Conservation (phyloP, 2,888 invertebrate species). For the Caenorhabditis panamensis region DNA sequence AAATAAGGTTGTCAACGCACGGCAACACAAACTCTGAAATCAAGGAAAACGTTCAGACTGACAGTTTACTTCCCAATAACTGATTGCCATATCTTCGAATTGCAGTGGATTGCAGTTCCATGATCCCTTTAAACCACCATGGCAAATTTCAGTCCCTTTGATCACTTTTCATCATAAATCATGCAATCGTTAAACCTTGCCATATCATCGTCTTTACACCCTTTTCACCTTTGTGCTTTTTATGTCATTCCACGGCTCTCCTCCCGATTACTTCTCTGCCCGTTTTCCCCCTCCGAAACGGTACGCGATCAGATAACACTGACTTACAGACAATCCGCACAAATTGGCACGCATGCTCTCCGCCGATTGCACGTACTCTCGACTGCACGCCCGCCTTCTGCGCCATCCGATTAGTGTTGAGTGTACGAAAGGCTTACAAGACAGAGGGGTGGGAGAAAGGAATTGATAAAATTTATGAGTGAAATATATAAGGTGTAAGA, state of each 20-base stretch:
- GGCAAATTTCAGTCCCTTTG: not conserved
- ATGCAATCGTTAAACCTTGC: conserved; percentile 23
- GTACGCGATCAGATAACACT: conserved; percentile 26
- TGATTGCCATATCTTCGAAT: too few relatives aligned
- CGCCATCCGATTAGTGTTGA: conserved; percentile 59
- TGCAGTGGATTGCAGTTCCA: not conserved
- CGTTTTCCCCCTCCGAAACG: conserved; percentile 9
- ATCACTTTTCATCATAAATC: conserved; percentile 57
- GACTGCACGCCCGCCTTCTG: conserved; percentile 46
- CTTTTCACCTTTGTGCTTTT: conserved; percentile 53
- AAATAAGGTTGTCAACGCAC: too few relatives aligned
- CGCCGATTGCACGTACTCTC: conserved; percentile 31
- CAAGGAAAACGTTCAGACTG: too few relatives aligned
- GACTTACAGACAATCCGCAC: conserved; percentile 51
- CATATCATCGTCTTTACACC: conserved; percentile 46
- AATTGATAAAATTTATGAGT: conserved; percentile 61
- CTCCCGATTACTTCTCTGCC: conserved; percentile 20
- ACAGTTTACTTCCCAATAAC: too few relatives aligned
- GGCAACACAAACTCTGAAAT: too few relatives aligned
- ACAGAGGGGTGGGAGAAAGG: conserved; percentile 27
- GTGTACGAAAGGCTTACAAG: conserved; percentile 59
- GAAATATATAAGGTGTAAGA: conserved; percentile 52
- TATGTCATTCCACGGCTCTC: conserved; percentile 38
- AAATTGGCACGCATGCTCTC: conserved; percentile 18
- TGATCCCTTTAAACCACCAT: not conserved